Evolutionary conservation across 2,113 vertebrate species (phyloP).

Genomic region (Catharus fuscescens): DNA sequence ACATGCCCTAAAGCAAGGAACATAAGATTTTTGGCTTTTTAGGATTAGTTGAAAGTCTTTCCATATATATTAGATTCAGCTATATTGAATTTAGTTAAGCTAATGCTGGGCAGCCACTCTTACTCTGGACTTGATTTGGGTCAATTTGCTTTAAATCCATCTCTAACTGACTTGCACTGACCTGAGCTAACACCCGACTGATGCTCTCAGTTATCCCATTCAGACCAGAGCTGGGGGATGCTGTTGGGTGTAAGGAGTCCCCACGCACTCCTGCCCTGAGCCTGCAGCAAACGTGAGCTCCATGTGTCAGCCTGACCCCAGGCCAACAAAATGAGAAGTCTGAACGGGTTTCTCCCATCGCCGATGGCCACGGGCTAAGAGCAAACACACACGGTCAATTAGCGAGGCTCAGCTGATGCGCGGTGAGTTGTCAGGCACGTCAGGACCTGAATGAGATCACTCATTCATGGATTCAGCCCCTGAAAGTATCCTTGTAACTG

Average conservation of each 20-base stretch:
- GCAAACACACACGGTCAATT: slow-evolving; percentile 58
- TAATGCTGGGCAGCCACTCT: not conserved
- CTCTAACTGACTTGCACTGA: not conserved
- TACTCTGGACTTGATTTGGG: not conserved
- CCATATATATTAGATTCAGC: not conserved
- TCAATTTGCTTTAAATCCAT: not conserved
- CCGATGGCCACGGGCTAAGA: not conserved
- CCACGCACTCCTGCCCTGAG: not conserved
- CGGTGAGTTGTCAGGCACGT: slow-evolving; percentile 37
- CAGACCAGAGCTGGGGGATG: not conserved
- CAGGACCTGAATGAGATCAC: slow-evolving; percentile 38
- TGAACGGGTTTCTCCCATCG: slow-evolving; percentile 25
- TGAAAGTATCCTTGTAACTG: not conserved
- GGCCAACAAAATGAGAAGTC: slow-evolving; percentile 23
- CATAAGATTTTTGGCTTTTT: not conserved
- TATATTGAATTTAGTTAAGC: slow-evolving; percentile 17
- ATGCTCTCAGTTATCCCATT: not conserved
- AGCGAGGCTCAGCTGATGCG: not conserved
- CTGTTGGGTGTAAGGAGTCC: not conserved
- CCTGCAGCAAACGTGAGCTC: slow-evolving; percentile 1
- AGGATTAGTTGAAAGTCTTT: not conserved
- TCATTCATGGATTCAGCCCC: slow-evolving; percentile 22
- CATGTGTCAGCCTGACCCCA: not conserved
- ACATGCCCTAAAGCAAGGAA: not conserved
- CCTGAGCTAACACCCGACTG: slow-evolving; percentile 22